Conservation (phyloP, 2,113 vertebrate genomes). For the Dendrocopos noguchii region DNA sequence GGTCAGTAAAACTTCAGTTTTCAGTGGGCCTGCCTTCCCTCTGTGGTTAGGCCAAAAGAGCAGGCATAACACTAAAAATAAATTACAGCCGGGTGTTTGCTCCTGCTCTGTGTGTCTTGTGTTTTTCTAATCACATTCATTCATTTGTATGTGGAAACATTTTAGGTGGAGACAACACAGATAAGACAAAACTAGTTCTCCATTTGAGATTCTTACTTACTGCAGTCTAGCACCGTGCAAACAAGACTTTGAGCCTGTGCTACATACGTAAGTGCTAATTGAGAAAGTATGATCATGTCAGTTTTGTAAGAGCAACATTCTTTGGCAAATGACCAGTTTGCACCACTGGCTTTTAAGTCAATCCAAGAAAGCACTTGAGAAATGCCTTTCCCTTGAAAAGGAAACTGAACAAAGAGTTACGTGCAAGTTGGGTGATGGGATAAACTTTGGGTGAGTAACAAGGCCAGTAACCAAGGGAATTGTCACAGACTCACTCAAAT, state of each 20-base stretch:
- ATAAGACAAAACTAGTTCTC: not conserved
- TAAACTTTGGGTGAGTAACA: not conserved
- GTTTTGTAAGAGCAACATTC: not conserved
- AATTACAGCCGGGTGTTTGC: not conserved
- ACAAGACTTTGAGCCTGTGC: not conserved
- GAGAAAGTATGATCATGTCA: not conserved
- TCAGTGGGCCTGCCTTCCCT: not conserved
- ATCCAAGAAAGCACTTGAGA: not conserved
- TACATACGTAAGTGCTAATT: not conserved
- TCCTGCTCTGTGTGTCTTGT: not conserved
- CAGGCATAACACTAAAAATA: not conserved
- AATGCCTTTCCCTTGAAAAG: not conserved
- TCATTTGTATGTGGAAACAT: not conserved
- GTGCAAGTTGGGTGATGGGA: not conserved
- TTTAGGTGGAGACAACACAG: not conserved
- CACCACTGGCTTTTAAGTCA: not conserved
- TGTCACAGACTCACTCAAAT: not conserved
- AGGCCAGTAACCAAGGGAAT: not conserved
- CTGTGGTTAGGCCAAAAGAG: not conserved
- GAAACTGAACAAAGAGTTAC: not conserved
- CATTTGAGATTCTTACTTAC: not conserved
- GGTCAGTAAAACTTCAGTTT: not conserved
- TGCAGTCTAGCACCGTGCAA: conserved; percentile 12
- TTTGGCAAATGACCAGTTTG: conserved; percentile 15
- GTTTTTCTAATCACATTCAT: not conserved